Conservation (phyloP, 1,140 invertebrate species). For the Uloborus diversus region DNA sequence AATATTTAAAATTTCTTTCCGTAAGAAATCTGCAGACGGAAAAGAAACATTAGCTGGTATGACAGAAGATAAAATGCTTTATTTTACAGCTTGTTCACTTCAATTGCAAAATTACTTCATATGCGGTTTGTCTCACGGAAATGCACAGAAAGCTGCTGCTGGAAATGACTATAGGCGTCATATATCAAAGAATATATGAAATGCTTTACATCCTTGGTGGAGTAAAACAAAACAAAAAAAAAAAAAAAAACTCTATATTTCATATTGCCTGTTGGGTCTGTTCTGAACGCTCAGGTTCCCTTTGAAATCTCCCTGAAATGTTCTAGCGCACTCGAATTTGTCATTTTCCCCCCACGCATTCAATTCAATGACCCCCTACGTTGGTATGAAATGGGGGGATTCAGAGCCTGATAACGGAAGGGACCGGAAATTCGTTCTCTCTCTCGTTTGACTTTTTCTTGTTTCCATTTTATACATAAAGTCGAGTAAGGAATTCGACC, state of each 20-base stretch:
- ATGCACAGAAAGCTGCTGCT: not conserved
- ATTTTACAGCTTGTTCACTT: not conserved
- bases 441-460: constrained; percentile 11
- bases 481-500: constrained; percentile 42
- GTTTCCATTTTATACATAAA: constrained; percentile 33
- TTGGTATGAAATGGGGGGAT: not conserved
- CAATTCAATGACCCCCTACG: not conserved
- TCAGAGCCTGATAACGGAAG: constrained; percentile 36
- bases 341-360: constrained; percentile 5
- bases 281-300: constrained; percentile 21
- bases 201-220: not conserved
- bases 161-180: not conserved
- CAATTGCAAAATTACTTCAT: not conserved
- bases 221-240: too few species aligned
- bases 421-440: constrained; percentile 45
- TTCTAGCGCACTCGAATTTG: constrained; percentile 26
- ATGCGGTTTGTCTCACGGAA: not conserved
- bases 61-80: not conserved
- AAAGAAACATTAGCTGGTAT: not conserved
- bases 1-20: too few species aligned
- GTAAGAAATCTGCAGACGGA: not conserved
- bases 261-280: constrained; percentile 44
- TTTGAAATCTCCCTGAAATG: constrained; percentile 30
- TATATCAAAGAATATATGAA: constrained; percentile 16
- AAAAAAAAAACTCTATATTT: constrained; percentile 2